Evolutionary conservation across 92 coral and sea anemone species (phyloP), one percentile per base, ranked within the genome.

Genomic region (Siderastrea radians): DNA sequence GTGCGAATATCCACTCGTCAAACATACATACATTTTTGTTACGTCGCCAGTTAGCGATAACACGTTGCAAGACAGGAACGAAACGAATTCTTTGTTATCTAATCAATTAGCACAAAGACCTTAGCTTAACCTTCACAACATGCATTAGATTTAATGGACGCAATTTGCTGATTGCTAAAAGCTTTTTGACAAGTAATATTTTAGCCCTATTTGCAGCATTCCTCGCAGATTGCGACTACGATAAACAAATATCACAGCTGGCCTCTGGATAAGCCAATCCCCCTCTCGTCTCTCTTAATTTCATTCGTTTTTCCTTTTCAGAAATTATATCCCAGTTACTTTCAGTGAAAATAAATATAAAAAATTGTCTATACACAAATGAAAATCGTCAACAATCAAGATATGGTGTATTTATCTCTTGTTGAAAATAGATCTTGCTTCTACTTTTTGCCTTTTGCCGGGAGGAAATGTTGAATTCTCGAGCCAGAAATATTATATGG

Each of bases 21-120:
- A 26, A 26, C 38, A 26, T 26, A 26, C 38, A 26, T 26, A 26
- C 38, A 26, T 26, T 26, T 2, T 55, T 55, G 7, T 55, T 55
- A 55, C 44, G 44, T 13, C 54, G 49, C 14, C 49, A 71, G 43
- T 15, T 15, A 3, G 8, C 44, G 77, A 49, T 16, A 72, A 48
- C 51, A 12, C 44, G 14, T 3, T 59, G 10, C 9, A 16, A 7
- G 43, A 44, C 65, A 45, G 7, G 52, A 59, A 15, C 43, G 74
- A 81, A 81, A 83, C 26, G 80, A 61, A 73, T 14, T 38, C 72
- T 60, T 59, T 83, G 70, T 83, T 83, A 83, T 83, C 87, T 60
- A 6, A 47, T 60, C 80, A 83, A 83, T 83, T 83, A 72, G 53
- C 63, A 26, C 51, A n/a, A 11, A 73, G 80, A 83, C 80, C 72